Evolutionary conservation across 2,113 vertebrate genomes (phyloP), one percentile per base, ranked within the genome.

Genomic region (Ia io): DNA sequence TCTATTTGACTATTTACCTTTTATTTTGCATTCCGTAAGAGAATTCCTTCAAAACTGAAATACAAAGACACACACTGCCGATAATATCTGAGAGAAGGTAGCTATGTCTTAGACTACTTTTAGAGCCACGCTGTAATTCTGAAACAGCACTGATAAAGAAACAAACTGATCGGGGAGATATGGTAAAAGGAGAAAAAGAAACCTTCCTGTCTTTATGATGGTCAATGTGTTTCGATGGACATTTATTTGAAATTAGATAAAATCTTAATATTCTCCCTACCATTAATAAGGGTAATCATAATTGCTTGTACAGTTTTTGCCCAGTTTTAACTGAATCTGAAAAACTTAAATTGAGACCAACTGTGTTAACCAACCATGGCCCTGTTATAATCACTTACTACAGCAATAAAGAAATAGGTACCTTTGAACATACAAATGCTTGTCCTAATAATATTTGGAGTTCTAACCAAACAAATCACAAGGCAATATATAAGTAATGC

Each of bases 1-100:
- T 82, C 87, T 91, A 61, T 17, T 73, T 88, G 79, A 91, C 65
- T 84, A 49, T 73, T 91, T 96, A 67, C 44, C 47, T 88, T 65
- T 61, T 87, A 78, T 49, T 88, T 61, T n/a, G 35, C 30, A 80
- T 74, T 88, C 71, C 71, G 80, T 37, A 49, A 32, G 51, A 6
- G 40, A 93, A 96, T 69, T 76, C 17, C 44, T 85, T 44, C 7
- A 1, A 90, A 93, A 88, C 56, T 70, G 56, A 80, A 90, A 78
- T 35, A 71, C 1, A 74, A 25, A 93, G 40, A 95, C 3, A 84
- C 32, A 73, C 1, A 22, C 7, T 59, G 37, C 10, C 61, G 22
- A 85, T 20, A 94, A 51, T 56, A 80, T 82, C 5, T 91, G 47
- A 91, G n/a, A 87, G 53, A 35, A 84, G 7, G 35, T 0, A 91